Base-by-base conservation (phyloP, 2,113 vertebrate species). In the Macaca mulatta region DNA sequence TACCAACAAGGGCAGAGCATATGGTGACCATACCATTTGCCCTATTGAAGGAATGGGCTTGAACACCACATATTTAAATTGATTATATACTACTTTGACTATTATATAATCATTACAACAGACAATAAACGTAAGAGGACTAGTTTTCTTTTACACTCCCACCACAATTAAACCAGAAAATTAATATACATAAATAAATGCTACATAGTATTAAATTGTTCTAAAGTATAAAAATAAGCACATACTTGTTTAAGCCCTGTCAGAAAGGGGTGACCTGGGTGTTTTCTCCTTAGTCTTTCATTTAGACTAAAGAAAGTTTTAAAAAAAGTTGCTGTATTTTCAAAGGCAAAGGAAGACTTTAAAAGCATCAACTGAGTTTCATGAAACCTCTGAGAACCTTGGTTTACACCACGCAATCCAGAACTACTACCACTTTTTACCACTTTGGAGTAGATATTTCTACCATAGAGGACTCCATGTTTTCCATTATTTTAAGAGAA, bases 401-500 rank as follows among this genome's bases (percentile, higher is more conserved):
- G 61, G 61, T 67, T 93, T 91, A 93, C 4, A 57, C 25, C 30
- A 32, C 13, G 43, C 40, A 93, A 85, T 16, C 59, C 25, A 78
- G 27, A 82, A 86, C 35, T 45, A 40, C 70, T 50, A 82, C 75
- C 14, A 38, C 59, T 87, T 95, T 22, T 30, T 87, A 79, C 40
- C 14, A 17, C 17, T 43, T 88, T 80, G 59, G 55, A 70, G 52
- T 4, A 9, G 43, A 45, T 22, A 59, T 35, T 10, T 52, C 20
- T 45, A 86, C 18, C 52, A 90, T 0, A 83, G 38, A n/a, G n/a
- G 52, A 45, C 45, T 59, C 61, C 38, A 78, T 20, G 69, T 52
- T 78, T 91, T 86, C 79, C 52, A 90, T 52, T 93, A 87, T 93
- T 94, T 95, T 85, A 77, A 95, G 43, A 93, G 25, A 97, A 69